phyloP scores from a whole-genome alignment of 2,797 vertebrate genomes.

The Halcyon smyrnensis region DNA sequence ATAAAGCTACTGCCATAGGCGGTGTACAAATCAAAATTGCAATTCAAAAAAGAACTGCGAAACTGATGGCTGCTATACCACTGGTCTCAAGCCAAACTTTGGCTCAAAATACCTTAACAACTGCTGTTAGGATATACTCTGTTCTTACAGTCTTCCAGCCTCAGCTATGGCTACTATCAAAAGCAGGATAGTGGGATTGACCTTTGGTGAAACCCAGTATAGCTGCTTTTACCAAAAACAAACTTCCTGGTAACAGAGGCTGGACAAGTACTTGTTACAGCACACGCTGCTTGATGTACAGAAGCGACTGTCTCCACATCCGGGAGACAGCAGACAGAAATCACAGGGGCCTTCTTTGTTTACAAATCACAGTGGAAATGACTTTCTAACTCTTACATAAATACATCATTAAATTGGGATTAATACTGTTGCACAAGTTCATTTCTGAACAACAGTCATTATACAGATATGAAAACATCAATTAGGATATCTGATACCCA shows the following conservation, averaged over 20 bases:
- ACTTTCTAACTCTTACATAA: slow-evolving; percentile 35
- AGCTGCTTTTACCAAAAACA: neutral
- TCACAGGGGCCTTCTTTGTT: neutral
- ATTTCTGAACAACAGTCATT: slow-evolving; percentile 27
- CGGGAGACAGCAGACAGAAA: neutral
- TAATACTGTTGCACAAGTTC: slow-evolving; percentile 13
- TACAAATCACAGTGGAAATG: neutral
- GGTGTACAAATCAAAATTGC: neutral
- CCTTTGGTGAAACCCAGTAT: neutral
- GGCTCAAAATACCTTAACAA: neutral
- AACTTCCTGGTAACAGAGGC: neutral
- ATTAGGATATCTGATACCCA: neutral
- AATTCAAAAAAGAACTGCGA: neutral
- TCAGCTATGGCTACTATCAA: neutral
- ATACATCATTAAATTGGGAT: slow-evolving; percentile 7
- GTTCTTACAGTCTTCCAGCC: neutral
- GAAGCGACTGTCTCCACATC: neutral
- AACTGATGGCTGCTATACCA: neutral
- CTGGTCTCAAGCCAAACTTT: neutral
- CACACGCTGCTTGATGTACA: accelerated
- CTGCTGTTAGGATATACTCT: neutral
- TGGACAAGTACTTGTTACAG: neutral
- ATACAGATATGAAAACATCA: slow-evolving; percentile 31
- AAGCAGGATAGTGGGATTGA: neutral
- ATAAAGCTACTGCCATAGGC: neutral